phyloP scores from a whole-genome alignment of 2,888 invertebrate genomes.

The Melanophora roralis region DNA sequence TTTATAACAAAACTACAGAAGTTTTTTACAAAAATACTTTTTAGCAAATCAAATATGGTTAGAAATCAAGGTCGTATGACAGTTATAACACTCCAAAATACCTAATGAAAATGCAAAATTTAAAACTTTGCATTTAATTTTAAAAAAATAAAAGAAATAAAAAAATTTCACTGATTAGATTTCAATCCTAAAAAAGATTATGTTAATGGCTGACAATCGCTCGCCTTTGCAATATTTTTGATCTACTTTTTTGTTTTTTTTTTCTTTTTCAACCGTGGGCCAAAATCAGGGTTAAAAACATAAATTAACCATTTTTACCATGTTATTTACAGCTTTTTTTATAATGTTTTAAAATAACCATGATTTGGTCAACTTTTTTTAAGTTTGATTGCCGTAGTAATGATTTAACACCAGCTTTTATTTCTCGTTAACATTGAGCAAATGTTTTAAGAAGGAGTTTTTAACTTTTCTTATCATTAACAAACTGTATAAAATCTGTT shows the following conservation, averaged over 20 bases:
- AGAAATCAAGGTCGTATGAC: not conserved
- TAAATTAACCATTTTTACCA: not conserved
- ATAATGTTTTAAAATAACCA: conserved; percentile 16
- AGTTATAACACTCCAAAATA: not conserved
- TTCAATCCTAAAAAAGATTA: no score
- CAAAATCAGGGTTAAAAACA: no score
- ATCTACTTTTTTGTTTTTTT: no score
- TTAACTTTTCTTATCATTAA: conserved; percentile 18
- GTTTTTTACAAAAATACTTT: not conserved
- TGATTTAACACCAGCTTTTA: conserved; percentile 28
- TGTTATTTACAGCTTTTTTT: conserved; percentile 29
- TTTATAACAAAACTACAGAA: not conserved
- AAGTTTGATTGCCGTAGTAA: conserved; percentile 25
- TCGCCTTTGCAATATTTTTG: no score
- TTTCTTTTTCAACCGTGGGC: no score
- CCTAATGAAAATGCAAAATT: no score
- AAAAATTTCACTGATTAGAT: no score
- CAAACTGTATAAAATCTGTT: conserved; percentile 19
- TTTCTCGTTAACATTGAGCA: conserved; percentile 7
- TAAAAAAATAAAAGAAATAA: no score
- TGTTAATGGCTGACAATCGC: no score
- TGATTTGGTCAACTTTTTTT: conserved; percentile 1
- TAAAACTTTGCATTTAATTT: no score
- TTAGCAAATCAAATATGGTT: not conserved
- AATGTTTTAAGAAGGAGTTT: not conserved